Conservation (phyloP, 2,797 vertebrate species). For the Adrianichthys oophorus region DNA sequence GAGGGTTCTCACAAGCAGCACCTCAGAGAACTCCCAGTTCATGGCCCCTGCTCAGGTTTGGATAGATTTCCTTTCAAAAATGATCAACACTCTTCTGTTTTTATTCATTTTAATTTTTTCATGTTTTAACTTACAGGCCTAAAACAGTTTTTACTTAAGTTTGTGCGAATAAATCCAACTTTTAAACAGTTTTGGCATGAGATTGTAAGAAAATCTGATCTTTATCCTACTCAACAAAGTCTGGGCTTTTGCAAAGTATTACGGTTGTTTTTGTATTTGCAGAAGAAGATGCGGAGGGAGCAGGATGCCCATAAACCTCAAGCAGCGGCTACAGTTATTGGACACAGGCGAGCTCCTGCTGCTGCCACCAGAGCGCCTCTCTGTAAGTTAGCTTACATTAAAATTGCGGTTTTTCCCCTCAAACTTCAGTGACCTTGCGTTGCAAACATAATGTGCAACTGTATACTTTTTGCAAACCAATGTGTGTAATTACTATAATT, state of each 20-base stretch:
- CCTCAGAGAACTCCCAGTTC: conserved; percentile 49
- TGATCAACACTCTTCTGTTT: no score
- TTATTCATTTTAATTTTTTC: no score
- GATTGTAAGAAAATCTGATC: no score
- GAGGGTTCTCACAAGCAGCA: conserved; percentile 51
- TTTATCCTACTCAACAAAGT: not conserved
- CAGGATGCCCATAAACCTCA: conserved; percentile 41
- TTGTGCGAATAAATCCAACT: no score
- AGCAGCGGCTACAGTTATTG: conserved; percentile 54
- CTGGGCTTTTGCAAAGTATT: not conserved
- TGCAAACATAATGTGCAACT: not conserved
- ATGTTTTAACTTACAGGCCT: no score
- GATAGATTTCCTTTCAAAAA: not conserved
- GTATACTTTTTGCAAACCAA: not conserved
- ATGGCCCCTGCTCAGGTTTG: conserved; percentile 70
- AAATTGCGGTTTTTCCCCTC: not conserved
- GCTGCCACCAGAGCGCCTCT: conserved; percentile 36
- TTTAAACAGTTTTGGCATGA: no score
- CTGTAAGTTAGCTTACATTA: conserved; percentile 52
- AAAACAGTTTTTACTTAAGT: no score
- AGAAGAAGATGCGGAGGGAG: conserved; percentile 74
- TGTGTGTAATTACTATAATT: no score
- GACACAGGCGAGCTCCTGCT: conserved; percentile 39
- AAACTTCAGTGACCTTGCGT: not conserved
- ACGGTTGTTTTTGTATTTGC: conserved; percentile 14